A percentile compares a stretch with the other conserved stretches of the same genome.
phyloP scores from a whole-genome alignment of 2,797 vertebrate species.

The Eulemur albifrons region DNA sequence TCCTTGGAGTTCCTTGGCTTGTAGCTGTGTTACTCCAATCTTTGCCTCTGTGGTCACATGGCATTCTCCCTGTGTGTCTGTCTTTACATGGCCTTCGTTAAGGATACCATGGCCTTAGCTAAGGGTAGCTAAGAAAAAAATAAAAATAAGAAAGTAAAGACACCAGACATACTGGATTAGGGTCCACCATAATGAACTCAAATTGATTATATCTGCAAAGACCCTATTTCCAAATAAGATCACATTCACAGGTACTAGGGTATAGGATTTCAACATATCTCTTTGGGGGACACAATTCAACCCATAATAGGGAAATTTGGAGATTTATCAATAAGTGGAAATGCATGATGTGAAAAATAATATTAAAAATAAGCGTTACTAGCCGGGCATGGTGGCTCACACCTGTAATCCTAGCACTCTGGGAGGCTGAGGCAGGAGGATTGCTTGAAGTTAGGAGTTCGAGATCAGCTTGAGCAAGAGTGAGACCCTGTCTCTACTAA shows the following conservation, averaged over 20 bases:
- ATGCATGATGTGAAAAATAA: background rate
- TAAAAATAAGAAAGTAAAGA: background rate
- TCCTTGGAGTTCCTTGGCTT: background rate
- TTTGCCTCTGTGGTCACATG: background rate
- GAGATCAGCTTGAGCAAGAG: too few relatives aligned
- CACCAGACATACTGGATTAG: background rate
- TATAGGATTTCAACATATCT: background rate
- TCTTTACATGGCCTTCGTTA: background rate
- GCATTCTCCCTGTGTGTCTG: background rate
- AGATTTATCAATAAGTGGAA: background rate
- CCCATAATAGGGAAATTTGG: background rate
- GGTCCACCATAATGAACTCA: background rate
- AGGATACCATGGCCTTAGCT: background rate
- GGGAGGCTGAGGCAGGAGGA: too few relatives aligned
- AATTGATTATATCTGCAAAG: background rate
- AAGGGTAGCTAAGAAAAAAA: background rate
- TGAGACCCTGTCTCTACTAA: too few relatives aligned
- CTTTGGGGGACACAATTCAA: background rate
- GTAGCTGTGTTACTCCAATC: background rate
- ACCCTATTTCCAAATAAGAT: background rate
- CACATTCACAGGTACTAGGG: background rate
- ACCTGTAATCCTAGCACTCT: too few relatives aligned
- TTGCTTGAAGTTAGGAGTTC: too few relatives aligned
- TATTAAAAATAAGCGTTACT: background rate
- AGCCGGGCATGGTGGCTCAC: too few relatives aligned